A percentile compares a stretch with the other conserved stretches of the same genome.
Conservation (phyloP, 1,140 invertebrate genomes). For the Lepidurus couesii region DNA sequence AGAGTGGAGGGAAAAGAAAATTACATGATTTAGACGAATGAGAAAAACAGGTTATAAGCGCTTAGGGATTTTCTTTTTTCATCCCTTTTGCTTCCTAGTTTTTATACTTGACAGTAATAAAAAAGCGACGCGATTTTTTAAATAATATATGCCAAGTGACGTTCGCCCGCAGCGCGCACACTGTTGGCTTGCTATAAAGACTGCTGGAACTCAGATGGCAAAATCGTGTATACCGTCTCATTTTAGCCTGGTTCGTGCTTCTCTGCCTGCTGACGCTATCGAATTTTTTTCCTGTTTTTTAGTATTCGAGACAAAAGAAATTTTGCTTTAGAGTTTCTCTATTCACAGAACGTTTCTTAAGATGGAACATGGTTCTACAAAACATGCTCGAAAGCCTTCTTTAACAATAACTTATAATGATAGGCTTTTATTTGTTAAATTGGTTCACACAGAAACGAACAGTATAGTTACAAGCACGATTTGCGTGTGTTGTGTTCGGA, state of each 20-base stretch:
- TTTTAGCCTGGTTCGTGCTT: constrained; percentile 15
- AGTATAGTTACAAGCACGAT: background rate
- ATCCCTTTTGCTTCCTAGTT: background rate
- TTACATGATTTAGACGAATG: background rate
- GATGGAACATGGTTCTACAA: too few species aligned
- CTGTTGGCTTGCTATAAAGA: background rate
- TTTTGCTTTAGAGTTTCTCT: background rate
- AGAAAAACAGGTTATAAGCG: background rate
- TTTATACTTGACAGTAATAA: background rate
- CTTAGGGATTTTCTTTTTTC: background rate
- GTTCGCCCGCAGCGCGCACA: background rate
- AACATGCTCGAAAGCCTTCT: background rate
- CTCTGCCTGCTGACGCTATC: constrained; percentile 1
- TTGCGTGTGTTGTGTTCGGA: too few species aligned
- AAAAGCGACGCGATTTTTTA: background rate
- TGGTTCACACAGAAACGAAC: background rate
- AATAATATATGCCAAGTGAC: constrained; percentile 11
- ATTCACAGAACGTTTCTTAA: too few species aligned
- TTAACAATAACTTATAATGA: background rate
- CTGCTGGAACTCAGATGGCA: constrained; percentile 1
- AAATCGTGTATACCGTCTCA: constrained; percentile 18
- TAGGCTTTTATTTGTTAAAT: background rate
- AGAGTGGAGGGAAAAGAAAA: background rate
- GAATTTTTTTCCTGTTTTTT: background rate
- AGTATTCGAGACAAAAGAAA: background rate